Percentiles rank a stretch among this genome's conserved stretches.
These are phyloP conservation scores for Drosophila aldrichi DNA, from an alignment of 2,888 invertebrate species.

Conservation along the genomic window DNA sequence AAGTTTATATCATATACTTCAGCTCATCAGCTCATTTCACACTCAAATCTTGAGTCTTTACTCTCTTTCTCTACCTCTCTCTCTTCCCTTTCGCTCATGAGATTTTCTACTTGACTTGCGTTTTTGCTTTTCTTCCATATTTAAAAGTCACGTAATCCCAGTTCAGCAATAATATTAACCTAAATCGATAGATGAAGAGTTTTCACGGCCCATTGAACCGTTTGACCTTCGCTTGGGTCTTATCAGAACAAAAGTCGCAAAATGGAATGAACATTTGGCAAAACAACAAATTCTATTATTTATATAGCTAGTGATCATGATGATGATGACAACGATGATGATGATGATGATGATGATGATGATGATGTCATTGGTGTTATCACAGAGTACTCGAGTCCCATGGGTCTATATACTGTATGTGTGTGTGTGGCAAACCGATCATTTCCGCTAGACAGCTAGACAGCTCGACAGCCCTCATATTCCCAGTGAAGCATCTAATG, in stretches of 20 bases:
- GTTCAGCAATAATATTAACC: slow-evolving; percentile 6
- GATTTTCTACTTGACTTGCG: slow-evolving; percentile 3
- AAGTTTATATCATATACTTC: too few species aligned
- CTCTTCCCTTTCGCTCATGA: not conserved
- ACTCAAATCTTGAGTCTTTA: not conserved
- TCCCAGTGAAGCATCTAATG: slow-evolving; percentile 21
- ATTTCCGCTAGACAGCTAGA: slow-evolving; percentile 48
- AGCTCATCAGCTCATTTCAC: too few species aligned
- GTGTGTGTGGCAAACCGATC: slow-evolving; percentile 35
- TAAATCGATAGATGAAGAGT: slow-evolving; percentile 31
- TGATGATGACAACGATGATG: not conserved
- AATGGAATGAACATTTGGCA: slow-evolving; percentile 39
- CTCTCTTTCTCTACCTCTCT: not conserved
- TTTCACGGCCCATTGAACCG: slow-evolving; percentile 54
- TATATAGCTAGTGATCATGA: slow-evolving; percentile 8
- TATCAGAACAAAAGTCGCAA: slow-evolving; percentile 38
- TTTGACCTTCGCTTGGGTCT: slow-evolving; percentile 45
- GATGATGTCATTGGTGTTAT: slow-evolving; percentile 61
- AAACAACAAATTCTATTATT: slow-evolving; percentile 27
- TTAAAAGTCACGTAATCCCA: slow-evolving; percentile 6
- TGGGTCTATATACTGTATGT: too few species aligned
- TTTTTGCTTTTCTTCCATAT: not conserved
- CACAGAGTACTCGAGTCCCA: slow-evolving; percentile 20
- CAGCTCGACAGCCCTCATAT: slow-evolving; percentile 38
- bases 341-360: slow-evolving; percentile 20